A percentile compares a stretch with the other conserved stretches of the same genome.
Conservation (phyloP, 1,140 invertebrate species). For the Trichomalopsis sarcophagae region DNA sequence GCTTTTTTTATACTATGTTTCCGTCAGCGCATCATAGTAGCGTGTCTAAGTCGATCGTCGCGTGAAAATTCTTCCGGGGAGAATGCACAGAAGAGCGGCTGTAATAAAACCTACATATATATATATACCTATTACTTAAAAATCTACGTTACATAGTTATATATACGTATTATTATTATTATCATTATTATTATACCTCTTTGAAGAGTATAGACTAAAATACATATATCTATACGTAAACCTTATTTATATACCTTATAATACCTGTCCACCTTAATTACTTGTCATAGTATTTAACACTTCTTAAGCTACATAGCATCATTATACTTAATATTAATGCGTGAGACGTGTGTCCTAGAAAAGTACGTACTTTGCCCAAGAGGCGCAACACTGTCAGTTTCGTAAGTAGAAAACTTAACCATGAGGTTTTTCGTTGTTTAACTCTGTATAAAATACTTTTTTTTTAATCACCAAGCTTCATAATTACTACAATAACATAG, state of each 20-base stretch:
- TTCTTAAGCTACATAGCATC: constrained; percentile 69
- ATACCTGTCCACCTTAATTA: constrained; percentile 60
- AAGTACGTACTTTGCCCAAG: constrained; percentile 72
- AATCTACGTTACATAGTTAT: constrained; percentile 67
- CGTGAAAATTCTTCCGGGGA: constrained; percentile 63
- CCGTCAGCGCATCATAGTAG: too few species aligned
- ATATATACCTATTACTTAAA: constrained; percentile 69
- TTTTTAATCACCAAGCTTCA: constrained; percentile 27
- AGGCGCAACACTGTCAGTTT: constrained; percentile 73
- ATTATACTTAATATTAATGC: constrained; percentile 71
- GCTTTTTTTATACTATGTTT: background rate
- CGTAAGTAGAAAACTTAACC: constrained; percentile 73
- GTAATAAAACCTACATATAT: constrained; percentile 65
- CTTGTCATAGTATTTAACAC: constrained; percentile 72
- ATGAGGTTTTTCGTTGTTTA: constrained; percentile 60
- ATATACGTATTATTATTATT: constrained; percentile 51
- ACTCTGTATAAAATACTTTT: constrained; percentile 58
- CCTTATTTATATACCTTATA: constrained; percentile 61
- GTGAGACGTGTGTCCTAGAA: constrained; percentile 73
- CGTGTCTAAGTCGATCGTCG: background rate
- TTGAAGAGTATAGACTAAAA: constrained; percentile 70
- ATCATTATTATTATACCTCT: constrained; percentile 65
- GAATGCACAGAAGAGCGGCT: constrained; percentile 66
- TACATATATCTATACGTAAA: constrained; percentile 68
- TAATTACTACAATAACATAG: background rate